Evolutionary conservation across 2,113 vertebrate species (phyloP), one percentile per base, ranked within the genome.

Genomic region (Brachyhypopomus occidentalis): DNA sequence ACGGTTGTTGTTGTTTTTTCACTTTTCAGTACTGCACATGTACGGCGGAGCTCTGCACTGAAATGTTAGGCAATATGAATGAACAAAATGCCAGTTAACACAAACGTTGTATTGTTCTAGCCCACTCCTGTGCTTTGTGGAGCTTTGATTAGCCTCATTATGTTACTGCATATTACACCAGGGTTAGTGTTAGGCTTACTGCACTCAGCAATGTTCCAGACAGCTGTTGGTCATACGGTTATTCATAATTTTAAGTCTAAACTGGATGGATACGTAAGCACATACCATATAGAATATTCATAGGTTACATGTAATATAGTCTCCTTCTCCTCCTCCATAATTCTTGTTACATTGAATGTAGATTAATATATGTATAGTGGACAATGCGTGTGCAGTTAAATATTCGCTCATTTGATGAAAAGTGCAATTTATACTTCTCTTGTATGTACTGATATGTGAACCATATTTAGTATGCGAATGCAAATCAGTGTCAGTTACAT

Each of bases 291-390:
- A 22, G 22, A 38, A 25, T 72, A 58, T 69, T 66, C 4, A 71
- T 34, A 70, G 48, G 84, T 72, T 88, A 36, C 83, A 66, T 86
- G 85, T 83, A 71, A 23, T 85, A 77, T 74, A 70, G 36, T 71
- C 72, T 82, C 23, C 62, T 14, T 71, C 72, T 82, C 23, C 62
- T 14, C 62, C 64, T 79, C 78, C 56, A 87, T 72, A 86, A 58
- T 87, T 78, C 71, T 90, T 86, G 89, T 88, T 92, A 85, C 88
- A 92, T 91, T 91, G 92, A 93, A 93, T 94, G 92, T 94, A 93
- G 89, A 89, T 90, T 90, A 89, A 90, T 91, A 89, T 92, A 78
- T 92, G 91, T 93, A 92, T 90, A 91, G 91, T 89, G 82, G 88
- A 89, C 85, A 90, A 89, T 91, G 88, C 88, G 88, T 90, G 88